phyloP scores from a whole-genome alignment of 2,113 vertebrate genomes.

The Peromyscus polionotus region DNA sequence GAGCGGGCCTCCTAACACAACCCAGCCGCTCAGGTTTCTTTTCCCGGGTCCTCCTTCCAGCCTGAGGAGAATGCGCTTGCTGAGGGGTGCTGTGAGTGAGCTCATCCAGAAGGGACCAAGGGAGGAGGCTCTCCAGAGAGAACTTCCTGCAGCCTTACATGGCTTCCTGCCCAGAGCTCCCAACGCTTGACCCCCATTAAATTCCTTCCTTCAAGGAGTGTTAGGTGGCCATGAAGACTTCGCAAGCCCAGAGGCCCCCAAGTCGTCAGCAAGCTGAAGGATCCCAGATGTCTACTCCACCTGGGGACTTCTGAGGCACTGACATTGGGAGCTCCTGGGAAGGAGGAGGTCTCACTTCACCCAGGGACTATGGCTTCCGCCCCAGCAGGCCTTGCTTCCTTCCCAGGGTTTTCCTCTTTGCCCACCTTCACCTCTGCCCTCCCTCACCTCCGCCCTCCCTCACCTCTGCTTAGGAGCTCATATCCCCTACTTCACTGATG shows the following conservation, averaged over 20 bases:
- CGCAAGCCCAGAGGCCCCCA: not conserved
- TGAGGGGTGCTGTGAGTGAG: not conserved
- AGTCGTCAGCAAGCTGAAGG: not conserved
- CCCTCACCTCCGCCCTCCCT: not conserved
- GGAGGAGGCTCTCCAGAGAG: slow-evolving; percentile 51
- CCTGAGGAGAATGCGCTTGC: not conserved
- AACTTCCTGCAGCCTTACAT: slow-evolving; percentile 56
- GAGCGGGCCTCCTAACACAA: not conserved
- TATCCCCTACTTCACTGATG: not conserved
- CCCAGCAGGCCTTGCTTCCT: not conserved
- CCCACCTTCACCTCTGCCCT: not conserved
- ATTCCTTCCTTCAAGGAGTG: slow-evolving; percentile 60
- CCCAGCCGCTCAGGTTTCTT: too few relatives aligned
- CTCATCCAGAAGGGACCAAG: not conserved
- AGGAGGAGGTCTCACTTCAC: not conserved
- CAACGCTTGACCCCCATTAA: slow-evolving; percentile 72
- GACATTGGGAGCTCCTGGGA: not conserved
- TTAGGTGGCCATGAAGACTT: slow-evolving; percentile 39
- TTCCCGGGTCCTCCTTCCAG: not conserved
- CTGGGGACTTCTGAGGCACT: not conserved
- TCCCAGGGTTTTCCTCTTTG: not conserved
- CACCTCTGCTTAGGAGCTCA: not conserved
- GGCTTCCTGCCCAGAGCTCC: slow-evolving; percentile 60
- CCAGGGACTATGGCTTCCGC: not conserved
- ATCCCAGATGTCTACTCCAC: not conserved